Evolutionary conservation across 1,140 invertebrate genomes (phyloP).

Genomic region (Andricus grossulariae): DNA sequence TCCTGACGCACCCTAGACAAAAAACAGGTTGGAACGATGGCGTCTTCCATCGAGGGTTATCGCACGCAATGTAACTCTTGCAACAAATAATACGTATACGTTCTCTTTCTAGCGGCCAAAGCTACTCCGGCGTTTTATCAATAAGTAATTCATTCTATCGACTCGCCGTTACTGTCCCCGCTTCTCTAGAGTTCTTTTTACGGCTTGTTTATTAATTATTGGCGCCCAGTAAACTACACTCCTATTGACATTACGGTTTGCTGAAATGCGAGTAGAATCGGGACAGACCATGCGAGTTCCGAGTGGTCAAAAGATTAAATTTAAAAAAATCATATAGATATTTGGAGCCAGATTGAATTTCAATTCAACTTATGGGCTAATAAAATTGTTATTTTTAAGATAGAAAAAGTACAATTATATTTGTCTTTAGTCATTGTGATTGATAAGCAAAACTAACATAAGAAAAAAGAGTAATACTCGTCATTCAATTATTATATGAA

Average conservation of each 20-base stretch:
- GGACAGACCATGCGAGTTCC: not conserved
- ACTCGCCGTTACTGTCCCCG: not conserved
- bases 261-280: not conserved
- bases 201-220: conserved; percentile 58
- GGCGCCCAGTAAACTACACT: conserved; percentile 45
- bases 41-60: conserved; percentile 64
- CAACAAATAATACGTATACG: conserved; percentile 58
- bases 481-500: conserved; percentile 20
- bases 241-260: conserved; percentile 19
- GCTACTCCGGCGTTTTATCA: conserved; percentile 55
- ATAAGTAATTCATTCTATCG: conserved; percentile 56
- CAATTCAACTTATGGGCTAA: too few species aligned
- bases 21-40: conserved; percentile 55
- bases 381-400: too few species aligned
- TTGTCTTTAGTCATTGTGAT: not conserved
- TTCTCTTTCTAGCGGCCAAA: conserved; percentile 43
- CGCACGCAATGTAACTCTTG: conserved; percentile 57
- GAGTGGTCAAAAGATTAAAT: not conserved
- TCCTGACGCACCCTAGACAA: conserved; percentile 2
- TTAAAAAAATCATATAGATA: not conserved
- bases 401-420: too few species aligned
- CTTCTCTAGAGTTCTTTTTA: conserved; percentile 47
- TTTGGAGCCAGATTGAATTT: too few species aligned
- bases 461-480: not conserved
- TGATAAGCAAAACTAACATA: not conserved